Evolutionary conservation across 2,113 vertebrate genomes (phyloP), one percentile per base, ranked within the genome.

Genomic region (Abramis brama): DNA sequence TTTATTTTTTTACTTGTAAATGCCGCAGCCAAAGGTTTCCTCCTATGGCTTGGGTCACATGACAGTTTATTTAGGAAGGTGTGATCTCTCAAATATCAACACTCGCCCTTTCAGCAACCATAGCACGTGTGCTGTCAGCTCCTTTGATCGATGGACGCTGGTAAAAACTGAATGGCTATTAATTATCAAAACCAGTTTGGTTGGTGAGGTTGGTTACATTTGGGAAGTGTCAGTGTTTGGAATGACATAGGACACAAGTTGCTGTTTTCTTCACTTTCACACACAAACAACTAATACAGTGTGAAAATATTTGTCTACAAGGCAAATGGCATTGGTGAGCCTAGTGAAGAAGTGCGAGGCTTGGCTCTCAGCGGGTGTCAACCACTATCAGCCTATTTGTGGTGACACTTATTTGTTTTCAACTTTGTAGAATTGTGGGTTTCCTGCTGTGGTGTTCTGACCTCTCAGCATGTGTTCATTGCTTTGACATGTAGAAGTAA

Each of bases 401-500:
- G 79, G 82, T 74, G 64, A 66, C 57, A 27, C 85, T 79, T 55
- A 75, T 57, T 80, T 86, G 83, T 77, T 68, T 68, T 25, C 64
- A 39, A 82, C 55, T 86, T 70, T 66, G 60, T 5, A 33, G 52
- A 79, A 81, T 62, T 70, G 79, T 23, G 7, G 25, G 43, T 79
- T 85, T 83, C 80, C 76, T 77, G 80, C 66, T 36, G 36, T 83
- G 59, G 21, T 11, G 57, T 62, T 83, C 62, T 50, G 87, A 55
- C 75, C 74, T 64, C 62, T 45, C 90, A 91, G 85, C 90, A 92
- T 89, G 93, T 93, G 91, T 91, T 93, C 93, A 93, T 88, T 90
- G 90, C 91, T 73, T 90, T 94, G 94, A 94, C 93, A 91, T 59
- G 47, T 88, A 71, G 88, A 88, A 91, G 79, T 91, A 92, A 92